A percentile compares a stretch with the other conserved stretches of the same genome.
phyloP scores from a whole-genome alignment of 2,113 vertebrate species.

The Tachuris rubrigastra region DNA sequence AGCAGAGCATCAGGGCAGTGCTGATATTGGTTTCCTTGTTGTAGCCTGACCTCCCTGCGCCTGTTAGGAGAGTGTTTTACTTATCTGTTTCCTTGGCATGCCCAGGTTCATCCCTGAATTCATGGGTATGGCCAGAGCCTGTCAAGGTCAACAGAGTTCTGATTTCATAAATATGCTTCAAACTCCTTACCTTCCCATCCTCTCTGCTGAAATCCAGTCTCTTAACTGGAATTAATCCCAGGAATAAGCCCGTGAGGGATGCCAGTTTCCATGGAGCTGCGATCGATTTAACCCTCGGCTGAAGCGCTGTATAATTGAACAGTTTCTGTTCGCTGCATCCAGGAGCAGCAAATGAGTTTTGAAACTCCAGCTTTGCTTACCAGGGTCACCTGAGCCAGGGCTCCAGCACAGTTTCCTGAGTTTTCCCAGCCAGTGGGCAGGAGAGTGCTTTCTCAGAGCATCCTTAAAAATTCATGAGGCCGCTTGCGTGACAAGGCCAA shows the following conservation, averaged over 20 bases:
- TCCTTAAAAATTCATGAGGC: slow-evolving; percentile 72
- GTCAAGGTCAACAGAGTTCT: neutral
- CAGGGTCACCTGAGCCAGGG: neutral
- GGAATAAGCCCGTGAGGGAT: neutral
- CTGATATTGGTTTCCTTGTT: neutral
- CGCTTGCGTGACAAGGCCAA: neutral
- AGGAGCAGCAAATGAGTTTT: neutral
- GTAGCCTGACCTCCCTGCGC: neutral
- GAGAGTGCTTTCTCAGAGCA: neutral
- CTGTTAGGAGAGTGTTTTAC: rapidly evolving
- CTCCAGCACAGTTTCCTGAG: neutral
- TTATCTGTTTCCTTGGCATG: rapidly evolving
- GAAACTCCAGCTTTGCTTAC: neutral
- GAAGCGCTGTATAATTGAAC: slow-evolving; percentile 2
- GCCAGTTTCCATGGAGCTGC: neutral
- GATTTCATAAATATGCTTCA: neutral
- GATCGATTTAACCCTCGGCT: neutral
- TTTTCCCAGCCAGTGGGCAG: neutral
- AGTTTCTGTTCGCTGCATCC: neutral
- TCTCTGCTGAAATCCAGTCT: neutral
- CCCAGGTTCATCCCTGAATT: neutral
- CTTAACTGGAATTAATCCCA: neutral
- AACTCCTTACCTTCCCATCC: neutral
- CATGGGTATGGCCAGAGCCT: neutral
- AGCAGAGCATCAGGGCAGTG: neutral